Conservation (phyloP, 2,113 vertebrate genomes). For the Tachysurus vachellii region DNA sequence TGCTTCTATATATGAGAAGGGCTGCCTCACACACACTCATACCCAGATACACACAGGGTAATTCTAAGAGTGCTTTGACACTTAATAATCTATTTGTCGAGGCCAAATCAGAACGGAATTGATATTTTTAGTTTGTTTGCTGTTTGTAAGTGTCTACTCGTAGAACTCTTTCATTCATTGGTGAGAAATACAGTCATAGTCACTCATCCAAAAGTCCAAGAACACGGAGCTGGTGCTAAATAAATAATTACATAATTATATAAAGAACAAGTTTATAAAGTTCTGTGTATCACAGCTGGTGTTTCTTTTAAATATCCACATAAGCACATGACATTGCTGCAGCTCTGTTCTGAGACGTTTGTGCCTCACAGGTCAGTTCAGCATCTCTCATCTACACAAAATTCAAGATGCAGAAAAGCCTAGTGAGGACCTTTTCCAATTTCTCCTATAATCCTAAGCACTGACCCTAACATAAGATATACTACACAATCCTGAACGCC, state of each 20-base stretch:
- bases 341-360: not conserved
- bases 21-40: not conserved
- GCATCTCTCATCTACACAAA: not conserved
- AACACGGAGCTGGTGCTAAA: not conserved
- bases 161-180: not conserved
- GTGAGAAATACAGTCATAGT: not conserved
- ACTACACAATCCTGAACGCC: not conserved
- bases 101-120: not conserved
- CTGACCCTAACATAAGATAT: not conserved
- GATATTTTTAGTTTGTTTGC: not conserved
- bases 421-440: not conserved
- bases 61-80: not conserved
- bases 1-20: constrained; percentile 25
- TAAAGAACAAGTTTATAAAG: not conserved
- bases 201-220: not conserved
- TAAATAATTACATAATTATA: not conserved
- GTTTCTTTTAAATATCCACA: constrained; percentile 1
- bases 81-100: not conserved
- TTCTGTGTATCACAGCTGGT: not conserved
- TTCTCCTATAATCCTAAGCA: not conserved
- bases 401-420: not conserved
- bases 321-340: not conserved
- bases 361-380: not conserved
- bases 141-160: not conserved
- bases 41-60: not conserved